phyloP scores from a whole-genome alignment of 2,113 vertebrate species.

The Platichthys stellatus region DNA sequence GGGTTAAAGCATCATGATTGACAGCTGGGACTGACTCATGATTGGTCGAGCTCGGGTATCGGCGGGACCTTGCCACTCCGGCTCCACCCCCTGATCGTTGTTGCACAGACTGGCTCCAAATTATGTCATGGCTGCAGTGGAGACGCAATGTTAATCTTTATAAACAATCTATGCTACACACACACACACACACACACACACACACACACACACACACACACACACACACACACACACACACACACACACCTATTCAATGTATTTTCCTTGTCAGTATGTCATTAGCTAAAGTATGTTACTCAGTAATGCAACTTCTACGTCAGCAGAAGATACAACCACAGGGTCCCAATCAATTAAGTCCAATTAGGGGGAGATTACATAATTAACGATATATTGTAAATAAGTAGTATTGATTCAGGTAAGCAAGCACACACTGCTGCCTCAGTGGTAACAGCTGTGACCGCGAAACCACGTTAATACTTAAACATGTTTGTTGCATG shows the following conservation, averaged over 20 bases:
- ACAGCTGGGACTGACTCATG: too few relatives aligned
- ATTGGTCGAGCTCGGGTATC: too few relatives aligned
- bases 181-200: neutral
- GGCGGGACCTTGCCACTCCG: too few relatives aligned
- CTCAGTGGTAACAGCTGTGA: conserved; percentile 1
- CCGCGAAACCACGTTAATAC: conserved; percentile 25
- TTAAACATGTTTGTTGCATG: conserved; percentile 6
- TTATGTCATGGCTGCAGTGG: too few relatives aligned
- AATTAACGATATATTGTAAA: conserved; percentile 32
- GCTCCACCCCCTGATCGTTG: neutral
- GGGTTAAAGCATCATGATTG: too few relatives aligned
- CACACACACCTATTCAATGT: too few relatives aligned
- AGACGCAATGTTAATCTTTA: too few relatives aligned
- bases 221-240: too few relatives aligned
- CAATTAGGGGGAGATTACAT: conserved; percentile 26
- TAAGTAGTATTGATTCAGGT: conserved; percentile 48
- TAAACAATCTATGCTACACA: neutral
- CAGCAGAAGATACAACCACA: neutral
- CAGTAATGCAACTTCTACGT: neutral
- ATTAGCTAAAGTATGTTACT: conserved; percentile 8
- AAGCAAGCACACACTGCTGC: neutral
- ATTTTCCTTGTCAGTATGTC: conserved; percentile 19
- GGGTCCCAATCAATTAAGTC: conserved; percentile 24
- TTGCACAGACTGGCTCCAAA: neutral
- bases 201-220: too few relatives aligned